Evolutionary conservation across 2,888 invertebrate genomes (phyloP), one percentile per base, ranked within the genome.

Genomic region (Trachelus tabidus): DNA sequence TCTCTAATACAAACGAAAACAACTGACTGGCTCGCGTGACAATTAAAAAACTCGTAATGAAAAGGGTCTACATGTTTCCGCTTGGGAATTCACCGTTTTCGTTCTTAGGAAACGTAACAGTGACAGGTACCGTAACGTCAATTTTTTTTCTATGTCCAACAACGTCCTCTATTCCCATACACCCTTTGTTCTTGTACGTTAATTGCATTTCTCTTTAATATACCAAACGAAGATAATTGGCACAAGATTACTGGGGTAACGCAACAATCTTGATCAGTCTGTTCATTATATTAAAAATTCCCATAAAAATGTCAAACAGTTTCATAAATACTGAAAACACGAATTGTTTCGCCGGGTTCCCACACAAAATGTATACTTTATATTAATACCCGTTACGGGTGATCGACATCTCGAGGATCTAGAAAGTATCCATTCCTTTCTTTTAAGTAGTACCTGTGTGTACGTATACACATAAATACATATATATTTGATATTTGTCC

Each of bases 401-500:
- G 40, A 56, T 56, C 40, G 40, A 56, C 40, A 1, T 56, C 23
- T 56, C 40, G 23, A 56, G 40, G 23, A 56, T 56, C 40, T 56
- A 56, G 40, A 56, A 56, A 56, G 40, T 23, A 9, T 0, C 6
- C 40, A 9, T 56, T 56, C 40, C 23, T 40, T 56, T 56, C 23
- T 40, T 56, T 40, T 4, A 40, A 56, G 40, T 23, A 56, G 40
- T 23, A 56, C 40, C 4, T 9, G 40, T 56, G 9, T 56, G 56
- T n/a, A 56, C 73, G 56, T 37, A 23, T 3, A 34, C 33, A n/a
- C 35, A 56, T 74, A 56, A 30, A 31, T 23, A 71, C 23, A 34
- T 76, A 76, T 73, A 69, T 30, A 76, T 35, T 35, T 12, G 34
- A 76, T 33, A 23, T 37, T 73, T 76, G 71, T 79, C 79, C 79